Percentiles rank a stretch among this genome's conserved stretches.
Conservation (phyloP, 2,113 vertebrate genomes). For the Prietella phreatophila region DNA sequence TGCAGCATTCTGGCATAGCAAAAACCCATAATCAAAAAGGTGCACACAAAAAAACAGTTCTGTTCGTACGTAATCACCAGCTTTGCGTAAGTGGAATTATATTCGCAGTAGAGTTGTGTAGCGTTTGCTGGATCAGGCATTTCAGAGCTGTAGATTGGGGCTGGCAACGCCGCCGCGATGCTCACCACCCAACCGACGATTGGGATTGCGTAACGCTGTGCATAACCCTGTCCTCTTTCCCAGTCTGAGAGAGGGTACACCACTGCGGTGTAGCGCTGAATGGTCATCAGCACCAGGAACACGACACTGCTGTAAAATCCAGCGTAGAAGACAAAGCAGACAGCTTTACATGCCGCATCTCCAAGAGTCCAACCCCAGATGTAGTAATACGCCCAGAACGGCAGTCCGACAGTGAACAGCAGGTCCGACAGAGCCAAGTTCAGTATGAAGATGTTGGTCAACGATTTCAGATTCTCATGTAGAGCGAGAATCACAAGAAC, state of each 20-base stretch:
- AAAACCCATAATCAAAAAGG: conserved; percentile 75
- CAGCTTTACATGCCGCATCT: conserved; percentile 74
- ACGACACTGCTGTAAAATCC: conserved; percentile 87
- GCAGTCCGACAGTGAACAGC: conserved; percentile 80
- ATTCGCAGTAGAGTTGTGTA: conserved; percentile 64
- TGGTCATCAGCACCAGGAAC: conserved; percentile 83
- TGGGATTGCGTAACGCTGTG: conserved; percentile 49
- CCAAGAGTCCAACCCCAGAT: conserved; percentile 79
- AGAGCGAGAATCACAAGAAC: conserved; percentile 80
- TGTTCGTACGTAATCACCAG: conserved; percentile 43
- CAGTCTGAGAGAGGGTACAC: conserved; percentile 73
- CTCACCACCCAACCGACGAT: conserved; percentile 74
- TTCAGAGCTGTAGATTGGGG: conserved; percentile 66
- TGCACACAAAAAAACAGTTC: conserved; percentile 77
- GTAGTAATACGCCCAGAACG: conserved; percentile 77
- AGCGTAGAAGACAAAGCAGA: conserved; percentile 78
- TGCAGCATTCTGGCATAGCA: conserved; percentile 80
- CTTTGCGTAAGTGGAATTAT: conserved; percentile 53
- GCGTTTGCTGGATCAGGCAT: conserved; percentile 3
- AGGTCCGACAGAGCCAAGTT: conserved; percentile 87
- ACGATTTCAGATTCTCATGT: conserved; percentile 81
- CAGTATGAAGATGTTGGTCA: conserved; percentile 87
- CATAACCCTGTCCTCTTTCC: conserved; percentile 45
- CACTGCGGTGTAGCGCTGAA: conserved; percentile 81
- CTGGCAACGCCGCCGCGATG: conserved; percentile 72